Base-by-base conservation (phyloP, 2,888 invertebrate species). In the Ormyrus nitidulus region DNA sequence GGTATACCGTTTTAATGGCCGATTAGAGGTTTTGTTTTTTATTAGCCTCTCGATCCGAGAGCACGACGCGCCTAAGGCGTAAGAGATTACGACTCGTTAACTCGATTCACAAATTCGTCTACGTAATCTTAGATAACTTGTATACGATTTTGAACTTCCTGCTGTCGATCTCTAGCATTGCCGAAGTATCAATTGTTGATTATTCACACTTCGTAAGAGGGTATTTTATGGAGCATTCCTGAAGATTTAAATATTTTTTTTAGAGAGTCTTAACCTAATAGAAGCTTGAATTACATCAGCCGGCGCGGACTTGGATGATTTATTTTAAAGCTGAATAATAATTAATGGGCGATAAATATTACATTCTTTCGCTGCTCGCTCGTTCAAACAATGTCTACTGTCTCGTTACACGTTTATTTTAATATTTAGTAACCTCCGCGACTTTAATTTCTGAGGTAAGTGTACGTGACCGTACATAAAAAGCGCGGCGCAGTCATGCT, bases 11-110 rank as follows among this genome's bases (percentile, higher is more conserved):
- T 66, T 68, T 68, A 53, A 75, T 46, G 66, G 61, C 34, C 51
- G 59, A 68, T 75, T 68, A 75, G 59, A 53, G 44, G 66, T 66
- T 66, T 74, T 66, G 49, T 44, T 59, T 19, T 19, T 19, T 19
- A 19, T 19, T 19, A 19, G 19, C 19, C 19, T 1, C 19, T 19
- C 10, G 10, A 2, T n/a, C 7, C n/a, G 61, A 62, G 8, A 9
- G 61, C 8, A 13, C 6, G 59, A n/a, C n/a, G 56, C 54, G 66
- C 44, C 74, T 44, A 49, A 66, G 74, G 66, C 65, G 9, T 11
- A 19, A 44, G 2, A 46, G n/a, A 75, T 66, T 65, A 65, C 51
- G 58, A 74, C n/a, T 49, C 19, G 56, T 51, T 13, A 7, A 62
- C 49, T 54, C 48, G 19, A 13, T 56, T 65, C 56, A n/a, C 66